Percentiles rank a stretch among this genome's conserved stretches.
Conservation (phyloP, 64 coral and sea anemone species). For the Montipora sp. region DNA sequence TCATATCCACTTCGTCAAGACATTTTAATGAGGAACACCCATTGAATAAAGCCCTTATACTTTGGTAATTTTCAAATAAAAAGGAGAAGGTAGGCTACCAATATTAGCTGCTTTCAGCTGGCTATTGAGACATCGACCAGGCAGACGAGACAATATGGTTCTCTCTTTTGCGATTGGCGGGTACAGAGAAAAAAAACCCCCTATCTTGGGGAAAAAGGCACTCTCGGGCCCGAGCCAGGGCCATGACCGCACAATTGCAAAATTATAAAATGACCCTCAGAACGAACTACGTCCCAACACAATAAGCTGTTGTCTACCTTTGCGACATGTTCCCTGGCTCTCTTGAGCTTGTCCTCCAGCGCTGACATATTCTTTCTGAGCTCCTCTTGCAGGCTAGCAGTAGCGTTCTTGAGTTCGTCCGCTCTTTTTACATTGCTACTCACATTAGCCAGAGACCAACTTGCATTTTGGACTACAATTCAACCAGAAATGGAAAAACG, state of each 20-base stretch:
- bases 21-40: too few species aligned
- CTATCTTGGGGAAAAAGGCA: too few species aligned
- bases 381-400: conserved; percentile 46
- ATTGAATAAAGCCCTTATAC: too few species aligned
- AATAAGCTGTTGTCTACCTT: conserved; percentile 58
- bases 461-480: conserved; percentile 72
- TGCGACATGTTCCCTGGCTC: conserved; percentile 83
- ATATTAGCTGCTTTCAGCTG: too few species aligned
- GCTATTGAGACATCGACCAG: too few species aligned
- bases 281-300: too few species aligned
- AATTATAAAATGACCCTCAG: too few species aligned
- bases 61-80: too few species aligned
- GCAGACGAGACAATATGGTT: neutral
- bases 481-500: neutral
- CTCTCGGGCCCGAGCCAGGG: too few species aligned
- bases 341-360: conserved; percentile 71
- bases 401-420: conserved; percentile 54
- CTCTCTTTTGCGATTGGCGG: neutral
- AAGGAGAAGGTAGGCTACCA: too few species aligned
- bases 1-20: too few species aligned
- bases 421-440: conserved; percentile 36
- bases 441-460: conserved; percentile 56
- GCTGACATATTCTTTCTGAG: conserved; percentile 67
- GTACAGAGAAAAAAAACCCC: neutral
- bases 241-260: too few species aligned